Evolutionary conservation across 2,888 invertebrate genomes (phyloP).

Genomic region (Sinohyriopsis cumingii): DNA sequence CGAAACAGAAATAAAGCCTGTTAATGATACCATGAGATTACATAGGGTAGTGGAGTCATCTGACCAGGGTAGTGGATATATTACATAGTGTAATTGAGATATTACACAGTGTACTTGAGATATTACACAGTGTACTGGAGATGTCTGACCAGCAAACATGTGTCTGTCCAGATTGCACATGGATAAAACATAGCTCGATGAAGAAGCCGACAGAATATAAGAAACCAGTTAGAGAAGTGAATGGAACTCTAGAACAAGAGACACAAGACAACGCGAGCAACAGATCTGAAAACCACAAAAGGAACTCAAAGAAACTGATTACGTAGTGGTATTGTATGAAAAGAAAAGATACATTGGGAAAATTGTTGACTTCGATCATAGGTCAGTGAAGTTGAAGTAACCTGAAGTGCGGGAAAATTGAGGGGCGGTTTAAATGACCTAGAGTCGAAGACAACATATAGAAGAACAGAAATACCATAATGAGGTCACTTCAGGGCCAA

Average conservation of each 20-base stretch:
- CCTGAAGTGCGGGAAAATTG: conserved; percentile 11
- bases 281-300: background rate
- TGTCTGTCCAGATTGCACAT: background rate
- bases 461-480: conserved; percentile 5
- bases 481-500: conserved; percentile 10
- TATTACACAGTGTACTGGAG: too few relatives aligned
- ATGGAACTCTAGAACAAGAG: background rate
- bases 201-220: background rate
- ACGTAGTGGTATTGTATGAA: conserved; percentile 16
- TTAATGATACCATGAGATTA: conserved; percentile 24
- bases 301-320: conserved; percentile 3
- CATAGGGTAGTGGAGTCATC: conserved; percentile 10
- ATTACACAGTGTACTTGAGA: too few relatives aligned
- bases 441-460: conserved; percentile 18
- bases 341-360: conserved; percentile 12
- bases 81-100: too few relatives aligned
- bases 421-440: conserved; percentile 15
- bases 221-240: background rate
- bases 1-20: conserved; percentile 9
- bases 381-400: conserved; percentile 14
- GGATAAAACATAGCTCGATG: background rate
- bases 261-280: background rate
- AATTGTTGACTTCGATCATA: conserved; percentile 13
- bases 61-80: background rate
- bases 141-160: conserved; percentile 14